Evolutionary conservation across 2,797 vertebrate genomes (phyloP).

Genomic region (Lithobates pipiens): DNA sequence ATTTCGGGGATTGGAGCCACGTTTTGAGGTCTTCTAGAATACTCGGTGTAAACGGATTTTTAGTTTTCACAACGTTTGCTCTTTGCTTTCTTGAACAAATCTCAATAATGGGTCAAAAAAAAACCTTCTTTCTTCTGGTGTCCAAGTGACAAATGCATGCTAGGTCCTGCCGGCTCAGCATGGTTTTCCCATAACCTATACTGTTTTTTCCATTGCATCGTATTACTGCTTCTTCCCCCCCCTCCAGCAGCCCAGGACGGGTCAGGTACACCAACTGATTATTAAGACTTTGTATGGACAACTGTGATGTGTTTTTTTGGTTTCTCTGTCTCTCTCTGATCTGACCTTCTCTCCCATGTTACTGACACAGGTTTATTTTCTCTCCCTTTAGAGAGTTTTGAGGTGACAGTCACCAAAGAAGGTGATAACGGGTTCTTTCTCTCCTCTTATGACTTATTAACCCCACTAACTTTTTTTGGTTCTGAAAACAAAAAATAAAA

Average conservation of each 20-base stretch:
- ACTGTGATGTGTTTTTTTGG: neutral
- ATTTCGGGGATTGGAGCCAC: no score
- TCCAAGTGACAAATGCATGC: no score
- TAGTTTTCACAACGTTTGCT: no score
- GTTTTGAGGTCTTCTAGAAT: no score
- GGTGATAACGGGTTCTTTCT: slow-evolving; percentile 98
- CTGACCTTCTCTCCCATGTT: slow-evolving; percentile 76
- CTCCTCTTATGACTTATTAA: slow-evolving; percentile 91
- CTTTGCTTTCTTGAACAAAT: no score
- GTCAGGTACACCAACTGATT: slow-evolving; percentile 16
- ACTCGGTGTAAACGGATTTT: no score
- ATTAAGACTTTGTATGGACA: neutral
- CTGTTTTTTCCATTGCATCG: no score
- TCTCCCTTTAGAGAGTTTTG: slow-evolving; percentile 99
- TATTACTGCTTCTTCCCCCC: neutral
- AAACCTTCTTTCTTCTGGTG: no score
- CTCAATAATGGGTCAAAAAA: no score
- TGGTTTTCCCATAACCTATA: no score
- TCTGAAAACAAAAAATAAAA: slow-evolving; percentile 65
- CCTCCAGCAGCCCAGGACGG: slow-evolving; percentile 13
- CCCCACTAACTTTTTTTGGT: slow-evolving; percentile 90
- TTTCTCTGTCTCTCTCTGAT: slow-evolving; percentile 26
- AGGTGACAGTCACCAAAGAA: slow-evolving; percentile 99
- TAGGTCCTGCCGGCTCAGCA: no score
- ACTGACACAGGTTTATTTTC: slow-evolving; percentile 97